phyloP scores from a whole-genome alignment of 1,140 invertebrate genomes.

The Drosophila baimaii region DNA sequence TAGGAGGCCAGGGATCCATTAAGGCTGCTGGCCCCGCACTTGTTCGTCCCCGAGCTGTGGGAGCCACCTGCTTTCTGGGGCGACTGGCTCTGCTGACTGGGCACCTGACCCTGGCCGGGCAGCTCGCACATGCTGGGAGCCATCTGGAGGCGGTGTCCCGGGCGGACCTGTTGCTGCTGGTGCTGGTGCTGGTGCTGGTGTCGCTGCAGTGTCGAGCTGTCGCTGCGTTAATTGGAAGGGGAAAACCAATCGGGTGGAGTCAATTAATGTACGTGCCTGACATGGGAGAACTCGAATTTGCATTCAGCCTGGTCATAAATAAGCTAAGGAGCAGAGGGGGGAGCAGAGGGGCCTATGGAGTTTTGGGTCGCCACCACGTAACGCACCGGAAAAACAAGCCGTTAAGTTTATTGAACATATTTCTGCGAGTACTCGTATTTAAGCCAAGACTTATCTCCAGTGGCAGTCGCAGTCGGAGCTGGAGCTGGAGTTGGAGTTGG shows the following conservation, averaged over 20 bases:
- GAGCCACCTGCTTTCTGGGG: constrained; percentile 31
- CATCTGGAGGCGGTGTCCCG: constrained; percentile 57
- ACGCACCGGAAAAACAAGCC: constrained; percentile 80
- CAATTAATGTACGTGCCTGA: constrained; percentile 63
- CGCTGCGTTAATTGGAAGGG: constrained; percentile 50
- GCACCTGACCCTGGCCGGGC: constrained; percentile 34
- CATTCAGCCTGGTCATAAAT: constrained; percentile 26
- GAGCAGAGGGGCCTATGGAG: too few relatives aligned
- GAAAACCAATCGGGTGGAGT: constrained; percentile 49
- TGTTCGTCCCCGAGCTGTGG: constrained; percentile 56
- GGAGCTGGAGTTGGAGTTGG: too few relatives aligned
- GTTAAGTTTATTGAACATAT: constrained; percentile 77
- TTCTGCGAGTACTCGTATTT: constrained; percentile 16
- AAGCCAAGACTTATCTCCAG: constrained; percentile 35
- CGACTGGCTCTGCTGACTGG: constrained; percentile 10
- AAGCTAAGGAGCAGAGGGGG: constrained; percentile 3
- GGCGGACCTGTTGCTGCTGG: constrained; percentile 1
- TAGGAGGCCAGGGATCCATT: constrained; percentile 80
- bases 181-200: constrained; percentile 33
- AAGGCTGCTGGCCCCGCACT: constrained; percentile 74
- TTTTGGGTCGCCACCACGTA: constrained; percentile 56
- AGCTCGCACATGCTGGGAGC: constrained; percentile 81
- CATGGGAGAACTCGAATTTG: constrained; percentile 70
- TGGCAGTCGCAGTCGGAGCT: not conserved
- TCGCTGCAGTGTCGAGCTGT: constrained; percentile 69